Percentiles rank a stretch among this genome's conserved stretches.
These are phyloP conservation scores for Poeciliopsis turneri DNA, from an alignment of 2,797 vertebrate genomes.

Conservation along the genomic window DNA sequence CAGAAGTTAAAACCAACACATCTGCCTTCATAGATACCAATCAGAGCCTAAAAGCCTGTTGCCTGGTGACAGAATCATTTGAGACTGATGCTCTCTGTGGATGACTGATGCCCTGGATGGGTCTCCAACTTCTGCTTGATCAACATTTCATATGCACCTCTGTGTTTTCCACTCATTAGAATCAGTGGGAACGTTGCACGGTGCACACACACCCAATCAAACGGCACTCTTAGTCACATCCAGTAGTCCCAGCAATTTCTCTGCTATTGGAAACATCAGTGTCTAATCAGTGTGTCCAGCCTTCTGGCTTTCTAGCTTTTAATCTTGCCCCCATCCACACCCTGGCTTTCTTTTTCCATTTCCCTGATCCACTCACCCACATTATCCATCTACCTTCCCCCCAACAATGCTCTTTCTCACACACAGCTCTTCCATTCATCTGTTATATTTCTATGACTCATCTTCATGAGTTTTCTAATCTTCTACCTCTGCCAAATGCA, in stretches of 20 bases:
- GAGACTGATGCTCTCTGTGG: neutral
- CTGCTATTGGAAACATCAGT: conserved; percentile 50
- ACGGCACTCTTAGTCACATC: conserved; percentile 45
- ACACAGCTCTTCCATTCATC: conserved; percentile 27
- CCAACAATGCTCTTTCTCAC: conserved; percentile 37
- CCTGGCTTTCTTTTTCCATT: conserved; percentile 12
- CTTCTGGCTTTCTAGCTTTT: conserved; percentile 47
- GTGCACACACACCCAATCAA: conserved; percentile 34
- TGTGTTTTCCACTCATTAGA: conserved; percentile 32
- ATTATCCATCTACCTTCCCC: conserved; percentile 35
- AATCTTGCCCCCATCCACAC: conserved; percentile 35
- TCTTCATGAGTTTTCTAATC: conserved; percentile 27
- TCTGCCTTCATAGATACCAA: conserved; percentile 34
- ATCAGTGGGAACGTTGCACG: conserved; percentile 36
- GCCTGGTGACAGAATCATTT: conserved; percentile 22
- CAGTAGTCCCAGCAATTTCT: conserved; percentile 55
- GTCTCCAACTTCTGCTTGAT: conserved; percentile 40
- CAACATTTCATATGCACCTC: conserved; percentile 40
- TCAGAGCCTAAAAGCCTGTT: conserved; percentile 28
- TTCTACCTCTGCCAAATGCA: neutral
- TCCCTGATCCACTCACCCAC: conserved; percentile 50
- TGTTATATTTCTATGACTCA: conserved; percentile 34
- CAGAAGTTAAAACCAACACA: conserved; percentile 21
- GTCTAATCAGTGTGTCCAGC: conserved; percentile 39
- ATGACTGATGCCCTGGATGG: conserved; percentile 17